A percentile compares a stretch with the other conserved stretches of the same genome.
phyloP scores from a whole-genome alignment of 1,140 invertebrate genomes.

The Drosophila orena region DNA sequence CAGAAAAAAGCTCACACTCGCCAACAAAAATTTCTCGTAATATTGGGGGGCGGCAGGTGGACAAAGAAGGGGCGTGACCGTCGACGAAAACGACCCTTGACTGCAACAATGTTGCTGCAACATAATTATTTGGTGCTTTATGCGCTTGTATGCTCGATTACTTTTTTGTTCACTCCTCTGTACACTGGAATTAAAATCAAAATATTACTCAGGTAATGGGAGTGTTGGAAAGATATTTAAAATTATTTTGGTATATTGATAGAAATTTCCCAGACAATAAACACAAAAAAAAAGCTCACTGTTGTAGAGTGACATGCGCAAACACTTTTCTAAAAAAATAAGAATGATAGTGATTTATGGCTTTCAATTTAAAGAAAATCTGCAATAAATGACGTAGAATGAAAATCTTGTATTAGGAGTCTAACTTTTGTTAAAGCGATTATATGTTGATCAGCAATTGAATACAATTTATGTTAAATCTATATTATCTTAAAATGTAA shows the following conservation, averaged over 20 bases:
- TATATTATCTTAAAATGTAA: background rate
- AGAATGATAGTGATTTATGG: no score
- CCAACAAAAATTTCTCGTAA: conserved; percentile 5
- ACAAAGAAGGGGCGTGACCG: conserved; percentile 23
- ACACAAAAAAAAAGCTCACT: conserved; percentile 1
- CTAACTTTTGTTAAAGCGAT: no score
- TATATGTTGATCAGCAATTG: background rate
- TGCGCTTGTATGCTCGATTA: no score
- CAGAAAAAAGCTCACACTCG: conserved; percentile 41
- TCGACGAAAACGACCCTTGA: conserved; percentile 28
- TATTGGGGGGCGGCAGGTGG: conserved; percentile 5
- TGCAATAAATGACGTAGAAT: no score
- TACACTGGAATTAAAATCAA: no score
- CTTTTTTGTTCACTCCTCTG: no score
- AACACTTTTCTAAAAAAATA: no score
- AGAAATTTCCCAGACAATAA: background rate
- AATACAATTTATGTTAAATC: background rate
- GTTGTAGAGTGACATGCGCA: no score
- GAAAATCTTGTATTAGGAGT: no score
- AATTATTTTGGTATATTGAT: background rate
- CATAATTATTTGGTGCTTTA: conserved; percentile 26
- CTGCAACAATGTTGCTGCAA: conserved; percentile 62
- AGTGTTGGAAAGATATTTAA: background rate
- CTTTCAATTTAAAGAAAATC: no score
- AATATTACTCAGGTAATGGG: no score